A percentile compares a stretch with the other conserved stretches of the same genome.
phyloP scores from a whole-genome alignment of 2,113 vertebrate genomes.

The Pontoporia blainvillei region DNA sequence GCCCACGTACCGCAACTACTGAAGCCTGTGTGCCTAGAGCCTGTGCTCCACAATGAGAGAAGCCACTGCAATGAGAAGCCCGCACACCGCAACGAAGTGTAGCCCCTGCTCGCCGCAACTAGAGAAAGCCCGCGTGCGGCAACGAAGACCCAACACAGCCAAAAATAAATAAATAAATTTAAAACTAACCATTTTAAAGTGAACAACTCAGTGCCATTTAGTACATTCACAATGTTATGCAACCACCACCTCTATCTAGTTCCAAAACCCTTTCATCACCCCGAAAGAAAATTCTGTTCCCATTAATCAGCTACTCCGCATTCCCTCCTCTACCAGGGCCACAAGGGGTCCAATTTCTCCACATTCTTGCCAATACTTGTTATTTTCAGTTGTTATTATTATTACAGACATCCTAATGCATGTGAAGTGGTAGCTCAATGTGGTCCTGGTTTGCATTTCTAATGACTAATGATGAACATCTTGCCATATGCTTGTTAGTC shows the following conservation, averaged over 20 bases:
- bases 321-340: neutral
- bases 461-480: neutral
- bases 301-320: neutral
- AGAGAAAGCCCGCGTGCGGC: too few relatives aligned
- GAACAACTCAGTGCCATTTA: neutral
- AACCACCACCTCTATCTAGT: neutral
- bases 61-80: too few relatives aligned
- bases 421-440: neutral
- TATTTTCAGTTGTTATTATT: neutral
- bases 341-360: neutral
- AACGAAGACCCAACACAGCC: too few relatives aligned
- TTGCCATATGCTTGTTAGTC: neutral
- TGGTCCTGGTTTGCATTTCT: neutral
- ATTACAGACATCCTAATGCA: neutral
- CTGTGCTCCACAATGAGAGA: too few relatives aligned
- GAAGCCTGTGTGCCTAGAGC: too few relatives aligned
- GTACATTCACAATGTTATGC: neutral
- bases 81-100: too few relatives aligned
- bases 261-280: neutral
- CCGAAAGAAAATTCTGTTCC: neutral
- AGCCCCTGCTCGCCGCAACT: too few relatives aligned
- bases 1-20: too few relatives aligned
- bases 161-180: too few relatives aligned
- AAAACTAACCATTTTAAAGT: neutral
- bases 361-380: neutral